Evolutionary conservation across 2,113 vertebrate species (phyloP), one percentile per base, ranked within the genome.

Genomic region (Oncorhynchus nerka): DNA sequence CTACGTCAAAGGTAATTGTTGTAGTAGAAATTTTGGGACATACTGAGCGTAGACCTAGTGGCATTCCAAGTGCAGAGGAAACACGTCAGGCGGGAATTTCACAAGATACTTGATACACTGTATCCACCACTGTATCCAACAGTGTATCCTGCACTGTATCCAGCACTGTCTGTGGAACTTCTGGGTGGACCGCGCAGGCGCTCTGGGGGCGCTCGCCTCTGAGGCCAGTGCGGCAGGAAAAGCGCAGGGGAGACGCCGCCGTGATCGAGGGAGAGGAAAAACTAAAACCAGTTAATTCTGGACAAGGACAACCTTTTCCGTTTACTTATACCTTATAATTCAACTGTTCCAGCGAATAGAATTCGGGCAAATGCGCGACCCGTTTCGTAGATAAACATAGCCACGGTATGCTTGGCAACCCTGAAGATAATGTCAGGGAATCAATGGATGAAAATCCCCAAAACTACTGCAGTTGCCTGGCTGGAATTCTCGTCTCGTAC

Each of bases 171-270:
- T 32, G 30, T 32, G 30, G 30, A 32, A 32, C 4, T 32, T 32
- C 4, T 79, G 85, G 83, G 72, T 83, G 81, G 79, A 86, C 2
- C 59, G 91, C 94, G 94, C 96, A 90, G 91, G 96, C 95, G 92
- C 94, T 81, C 6, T 88, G 28, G 79, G 72, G 49, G 49, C 49
- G 5, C 59, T n/a, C 76, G 64, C 84, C 15, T 79, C 83, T 84
- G 84, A 71, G 85, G 79, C 83, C 89, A 91, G 94, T 95, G 94
- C 95, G 88, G 96, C 94, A 95, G 93, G 94, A 94, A 93, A 93
- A 88, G 93, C 92, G 94, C 95, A 94, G 94, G n/a, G 90, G 81
- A 87, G 87, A 81, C 83, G 49, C 75, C n/a, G 70, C 75, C 55
- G 74, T 85, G 87, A 80, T 77, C 82, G 62, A 81, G 20, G 67